Evolutionary conservation across 1,140 invertebrate genomes (phyloP).

Genomic region (Drosophila simulans): DNA sequence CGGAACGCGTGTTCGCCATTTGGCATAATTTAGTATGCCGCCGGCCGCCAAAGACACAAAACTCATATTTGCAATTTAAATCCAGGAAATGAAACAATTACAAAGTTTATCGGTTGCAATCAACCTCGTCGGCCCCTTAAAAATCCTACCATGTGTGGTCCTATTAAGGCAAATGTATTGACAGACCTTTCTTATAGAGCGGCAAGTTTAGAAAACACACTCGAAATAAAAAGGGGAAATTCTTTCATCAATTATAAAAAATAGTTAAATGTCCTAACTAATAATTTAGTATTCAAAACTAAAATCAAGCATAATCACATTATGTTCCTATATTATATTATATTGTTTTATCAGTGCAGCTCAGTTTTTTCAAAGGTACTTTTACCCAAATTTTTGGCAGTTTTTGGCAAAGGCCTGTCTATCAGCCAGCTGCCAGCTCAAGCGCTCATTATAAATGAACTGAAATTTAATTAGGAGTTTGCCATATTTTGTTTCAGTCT

Average conservation of each 20-base stretch:
- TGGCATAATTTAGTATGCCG: conserved; percentile 67
- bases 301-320: too few species aligned
- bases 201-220: background rate
- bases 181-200: background rate
- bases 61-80: conserved; percentile 84
- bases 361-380: background rate
- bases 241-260: too few species aligned
- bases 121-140: conserved; percentile 22
- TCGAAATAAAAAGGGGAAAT: background rate
- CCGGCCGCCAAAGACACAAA: conserved; percentile 51
- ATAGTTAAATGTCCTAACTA: too few species aligned
- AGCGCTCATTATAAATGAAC: conserved; percentile 75
- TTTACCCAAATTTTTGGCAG: background rate
- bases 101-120: conserved; percentile 79
- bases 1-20: conserved; percentile 58
- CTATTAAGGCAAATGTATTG: background rate
- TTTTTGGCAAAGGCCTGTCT: conserved; percentile 23
- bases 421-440: conserved; percentile 27
- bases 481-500: conserved; percentile 69
- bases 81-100: conserved; percentile 84
- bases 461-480: conserved; percentile 79
- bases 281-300: too few species aligned
- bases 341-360: background rate
- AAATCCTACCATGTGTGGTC: conserved; percentile 26
- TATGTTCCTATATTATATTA: too few species aligned